phyloP scores from a whole-genome alignment of 2,113 vertebrate genomes.

The Bagarius yarrelli region DNA sequence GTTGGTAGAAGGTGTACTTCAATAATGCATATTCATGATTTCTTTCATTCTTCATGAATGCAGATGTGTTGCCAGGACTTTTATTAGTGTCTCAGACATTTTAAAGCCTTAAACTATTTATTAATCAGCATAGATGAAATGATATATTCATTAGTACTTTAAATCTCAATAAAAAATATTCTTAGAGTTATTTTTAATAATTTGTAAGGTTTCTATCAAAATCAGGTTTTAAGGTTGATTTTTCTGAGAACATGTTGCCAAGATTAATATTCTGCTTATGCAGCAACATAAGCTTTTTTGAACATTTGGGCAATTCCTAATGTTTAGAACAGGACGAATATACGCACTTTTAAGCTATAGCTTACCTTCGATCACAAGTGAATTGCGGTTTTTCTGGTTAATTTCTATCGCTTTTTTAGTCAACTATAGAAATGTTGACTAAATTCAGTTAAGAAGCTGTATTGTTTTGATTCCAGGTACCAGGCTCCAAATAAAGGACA shows the following conservation, averaged over 20 bases:
- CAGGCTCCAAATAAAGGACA: not conserved
- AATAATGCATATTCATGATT: conserved; percentile 19
- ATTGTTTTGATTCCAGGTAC: conserved; percentile 4
- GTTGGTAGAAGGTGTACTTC: too few species aligned
- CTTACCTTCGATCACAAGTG: not conserved
- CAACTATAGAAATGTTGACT: not conserved
- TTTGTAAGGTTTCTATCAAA: not conserved
- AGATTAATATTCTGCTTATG: not conserved
- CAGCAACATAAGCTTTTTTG: not conserved
- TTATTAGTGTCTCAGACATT: not conserved
- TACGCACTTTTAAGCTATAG: not conserved
- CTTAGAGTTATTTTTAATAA: not conserved
- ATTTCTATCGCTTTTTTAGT: not conserved
- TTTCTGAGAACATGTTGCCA: not conserved
- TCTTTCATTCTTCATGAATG: not conserved
- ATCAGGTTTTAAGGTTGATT: not conserved
- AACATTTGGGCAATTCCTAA: not conserved
- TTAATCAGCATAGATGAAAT: not conserved
- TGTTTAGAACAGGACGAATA: not conserved
- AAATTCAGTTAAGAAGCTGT: not conserved
- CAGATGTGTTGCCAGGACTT: not conserved
- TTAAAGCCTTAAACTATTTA: not conserved
- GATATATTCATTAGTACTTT: not conserved
- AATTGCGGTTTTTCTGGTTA: not conserved
- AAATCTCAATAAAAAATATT: not conserved